Evolutionary conservation across 1,140 invertebrate species (phyloP), one percentile per base, ranked within the genome.

Genomic region (Zaprionus taronus): DNA sequence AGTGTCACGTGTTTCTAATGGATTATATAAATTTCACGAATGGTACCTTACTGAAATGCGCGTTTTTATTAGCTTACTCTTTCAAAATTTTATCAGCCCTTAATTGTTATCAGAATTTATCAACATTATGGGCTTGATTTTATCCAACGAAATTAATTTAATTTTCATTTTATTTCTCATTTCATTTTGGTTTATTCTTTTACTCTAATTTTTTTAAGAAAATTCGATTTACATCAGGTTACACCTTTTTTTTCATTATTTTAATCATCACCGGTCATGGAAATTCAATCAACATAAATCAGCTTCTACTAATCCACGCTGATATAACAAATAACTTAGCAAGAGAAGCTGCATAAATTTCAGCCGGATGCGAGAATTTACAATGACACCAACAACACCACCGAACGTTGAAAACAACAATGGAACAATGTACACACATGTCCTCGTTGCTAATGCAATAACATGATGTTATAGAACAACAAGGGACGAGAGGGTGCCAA

Each of bases 371-470:
- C 41, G n/a, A 49, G 41, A 57, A 44, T 9, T 31, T 56, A 56
- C 14, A 56, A 65, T 6, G 15, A 24, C 17, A 12, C 6, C 31
- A 24, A 49, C 17, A 67, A 66, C 6, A 44, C 7, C 14, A 44
- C 11, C n/a, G 15, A 20, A 47, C 20, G 9, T 51, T 56, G 26
- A 15, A 31, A 17, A 56, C 57, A 57, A 67, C 63, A 73, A 65
- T 56, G 41, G 53, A 72, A 60, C 44, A 64, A 56, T 26, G 15
- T 22, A 57, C 36, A 41, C 72, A 49, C 74, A 68, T 73, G 64
- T 26, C 31, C 47, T 38, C 17, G 67, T 34, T 20, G 70, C 65
- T 77, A 77, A 77, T 68, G 44, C 75, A 73, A 77, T 79, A 69
- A 65, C 55, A 64, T 49, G 26, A 24, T 49, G 56, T 53, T 41